Evolutionary conservation across 2,888 invertebrate genomes (phyloP).

Genomic region (Protophormia terraenovae): DNA sequence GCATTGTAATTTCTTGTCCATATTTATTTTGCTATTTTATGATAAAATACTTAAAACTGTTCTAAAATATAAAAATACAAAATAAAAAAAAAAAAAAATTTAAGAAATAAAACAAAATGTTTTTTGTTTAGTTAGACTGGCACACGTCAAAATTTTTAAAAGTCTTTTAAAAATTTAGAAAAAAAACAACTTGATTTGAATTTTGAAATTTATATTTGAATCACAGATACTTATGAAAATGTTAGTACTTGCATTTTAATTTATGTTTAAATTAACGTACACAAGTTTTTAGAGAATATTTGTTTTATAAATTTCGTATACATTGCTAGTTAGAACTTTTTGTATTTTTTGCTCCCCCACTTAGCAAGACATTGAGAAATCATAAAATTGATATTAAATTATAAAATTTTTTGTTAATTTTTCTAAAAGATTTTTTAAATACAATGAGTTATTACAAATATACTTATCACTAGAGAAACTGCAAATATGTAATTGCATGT

Average conservation of each 20-base stretch:
- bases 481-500: no score
- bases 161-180: not conserved
- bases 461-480: no score
- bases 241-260: constrained; percentile 3
- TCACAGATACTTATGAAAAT: not conserved
- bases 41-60: not conserved
- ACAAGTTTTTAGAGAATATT: not conserved
- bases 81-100: no score
- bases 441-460: no score
- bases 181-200: not conserved
- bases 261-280: constrained; percentile 1
- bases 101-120: no score
- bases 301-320: not conserved
- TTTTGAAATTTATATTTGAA: constrained; percentile 10
- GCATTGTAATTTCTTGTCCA: not conserved
- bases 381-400: no score
- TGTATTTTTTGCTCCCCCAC: not conserved
- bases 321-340: not conserved
- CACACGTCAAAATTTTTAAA: constrained; percentile 12
- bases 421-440: no score
- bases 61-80: no score
- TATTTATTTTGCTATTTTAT: constrained; percentile 2
- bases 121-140: not conserved
- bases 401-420: no score
- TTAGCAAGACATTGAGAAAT: no score